A percentile compares a stretch with the other conserved stretches of the same genome.
Evolutionary conservation across 2,113 vertebrate species (phyloP).

Genomic region (Tragelaphus buxtoni): DNA sequence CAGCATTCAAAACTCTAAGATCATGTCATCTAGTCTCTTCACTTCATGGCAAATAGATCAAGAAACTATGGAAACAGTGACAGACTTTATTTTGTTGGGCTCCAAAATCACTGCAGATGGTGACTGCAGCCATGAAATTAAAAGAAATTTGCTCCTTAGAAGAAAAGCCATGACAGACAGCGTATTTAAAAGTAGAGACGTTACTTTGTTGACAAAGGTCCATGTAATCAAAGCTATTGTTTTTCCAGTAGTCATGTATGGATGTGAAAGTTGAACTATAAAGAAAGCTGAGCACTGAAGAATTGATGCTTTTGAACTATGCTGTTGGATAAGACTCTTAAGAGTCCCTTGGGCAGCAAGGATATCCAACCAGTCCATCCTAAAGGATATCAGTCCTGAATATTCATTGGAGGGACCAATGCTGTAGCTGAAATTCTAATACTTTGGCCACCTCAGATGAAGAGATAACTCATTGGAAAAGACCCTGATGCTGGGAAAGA

Average conservation of each 20-base stretch:
- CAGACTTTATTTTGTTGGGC: background rate
- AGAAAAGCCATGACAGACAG: background rate
- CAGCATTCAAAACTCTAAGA: background rate
- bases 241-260: background rate
- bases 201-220: background rate
- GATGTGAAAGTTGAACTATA: background rate
- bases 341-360: background rate
- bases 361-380: background rate
- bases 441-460: accelerated
- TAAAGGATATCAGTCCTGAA: background rate
- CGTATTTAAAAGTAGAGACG: accelerated
- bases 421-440: background rate
- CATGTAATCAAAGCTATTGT: background rate
- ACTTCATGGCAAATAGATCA: background rate
- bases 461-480: background rate
- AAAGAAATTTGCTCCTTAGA: background rate
- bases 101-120: background rate
- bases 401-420: background rate
- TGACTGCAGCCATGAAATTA: background rate
- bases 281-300: background rate
- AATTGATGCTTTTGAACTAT: background rate
- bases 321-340: background rate
- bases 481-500: background rate
- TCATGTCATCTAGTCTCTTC: accelerated
- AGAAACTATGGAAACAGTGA: background rate